A percentile compares a stretch with the other conserved stretches of the same genome.
phyloP scores from a whole-genome alignment of 2,888 invertebrate species.

The Drosophila birchii region DNA sequence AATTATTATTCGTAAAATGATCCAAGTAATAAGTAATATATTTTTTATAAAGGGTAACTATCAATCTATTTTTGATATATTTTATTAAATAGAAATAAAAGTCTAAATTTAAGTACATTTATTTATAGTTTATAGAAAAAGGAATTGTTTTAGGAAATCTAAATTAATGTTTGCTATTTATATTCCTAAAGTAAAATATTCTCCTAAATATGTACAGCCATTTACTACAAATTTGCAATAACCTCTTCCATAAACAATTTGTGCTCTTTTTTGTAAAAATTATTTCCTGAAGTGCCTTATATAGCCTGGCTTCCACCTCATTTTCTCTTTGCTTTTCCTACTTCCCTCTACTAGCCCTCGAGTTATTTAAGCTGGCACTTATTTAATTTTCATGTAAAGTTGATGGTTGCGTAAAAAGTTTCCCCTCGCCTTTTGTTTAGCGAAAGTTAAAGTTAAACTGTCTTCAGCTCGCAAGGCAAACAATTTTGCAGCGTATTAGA shows the following conservation, averaged over 20 bases:
- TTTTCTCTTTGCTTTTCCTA: constrained; percentile 26
- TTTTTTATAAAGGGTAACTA: too few relatives aligned
- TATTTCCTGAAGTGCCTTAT: neutral
- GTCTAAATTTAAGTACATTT: too few relatives aligned
- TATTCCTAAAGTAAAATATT: too few relatives aligned
- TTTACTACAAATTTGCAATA: too few relatives aligned
- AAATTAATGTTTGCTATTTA: too few relatives aligned
- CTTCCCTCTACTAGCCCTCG: constrained; percentile 23
- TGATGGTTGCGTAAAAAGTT: constrained; percentile 40
- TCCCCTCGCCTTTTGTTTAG: constrained; percentile 22
- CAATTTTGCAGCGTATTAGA: constrained; percentile 46
- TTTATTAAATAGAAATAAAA: too few relatives aligned
- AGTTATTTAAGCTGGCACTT: constrained; percentile 79
- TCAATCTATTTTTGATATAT: too few relatives aligned
- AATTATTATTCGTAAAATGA: too few relatives aligned
- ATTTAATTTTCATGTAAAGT: constrained; percentile 80
- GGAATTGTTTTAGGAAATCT: too few relatives aligned
- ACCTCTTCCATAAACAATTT: neutral
- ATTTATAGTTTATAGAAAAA: too few relatives aligned
- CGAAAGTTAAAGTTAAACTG: constrained; percentile 48
- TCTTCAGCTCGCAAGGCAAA: constrained; percentile 40
- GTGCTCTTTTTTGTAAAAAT: neutral
- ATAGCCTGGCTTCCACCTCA: constrained; percentile 37
- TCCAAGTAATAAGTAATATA: too few relatives aligned
- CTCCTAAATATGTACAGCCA: too few relatives aligned